A percentile compares a stretch with the other conserved stretches of the same genome.
Conservation (phyloP, 1,140 invertebrate genomes). For the Nautilus pompilius region DNA sequence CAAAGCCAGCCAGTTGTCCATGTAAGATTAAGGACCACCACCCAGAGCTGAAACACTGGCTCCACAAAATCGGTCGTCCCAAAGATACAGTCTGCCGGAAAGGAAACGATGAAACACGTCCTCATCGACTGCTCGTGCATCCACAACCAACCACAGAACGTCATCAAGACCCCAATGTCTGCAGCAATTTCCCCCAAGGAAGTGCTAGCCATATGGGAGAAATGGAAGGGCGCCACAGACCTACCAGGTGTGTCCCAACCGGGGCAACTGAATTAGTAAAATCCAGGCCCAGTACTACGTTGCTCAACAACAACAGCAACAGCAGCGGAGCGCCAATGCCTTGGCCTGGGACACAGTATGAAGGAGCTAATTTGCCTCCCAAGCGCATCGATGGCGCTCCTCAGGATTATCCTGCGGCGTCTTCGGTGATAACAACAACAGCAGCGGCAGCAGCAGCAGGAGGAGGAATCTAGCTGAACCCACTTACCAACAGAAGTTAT, state of each 20-base stretch:
- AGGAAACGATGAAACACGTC: neutral
- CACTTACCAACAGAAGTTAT: no score
- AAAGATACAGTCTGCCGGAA: neutral
- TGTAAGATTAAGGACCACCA: neutral
- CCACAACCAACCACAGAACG: neutral
- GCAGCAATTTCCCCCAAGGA: neutral
- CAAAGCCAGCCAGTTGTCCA: neutral
- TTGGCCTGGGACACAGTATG: no score
- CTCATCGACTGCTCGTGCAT: neutral
- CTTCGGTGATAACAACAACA: no score
- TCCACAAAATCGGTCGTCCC: neutral
- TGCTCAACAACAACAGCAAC: neutral
- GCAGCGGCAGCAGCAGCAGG: no score
- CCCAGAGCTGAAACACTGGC: neutral
- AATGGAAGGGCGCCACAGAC: neutral
- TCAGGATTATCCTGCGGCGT: no score
- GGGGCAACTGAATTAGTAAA: no score
- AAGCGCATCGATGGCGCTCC: no score
- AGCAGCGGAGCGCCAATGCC: no score
- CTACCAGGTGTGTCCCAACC: neutral
- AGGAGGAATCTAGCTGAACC: no score
- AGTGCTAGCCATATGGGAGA: neutral
- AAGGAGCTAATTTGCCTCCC: no score
- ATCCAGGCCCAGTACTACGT: neutral
- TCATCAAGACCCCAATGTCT: neutral